A percentile compares a stretch with the other conserved stretches of the same genome.
These are phyloP conservation scores for Nebria ingens DNA, from an alignment of 1,140 invertebrate species.

Conservation along the genomic window DNA sequence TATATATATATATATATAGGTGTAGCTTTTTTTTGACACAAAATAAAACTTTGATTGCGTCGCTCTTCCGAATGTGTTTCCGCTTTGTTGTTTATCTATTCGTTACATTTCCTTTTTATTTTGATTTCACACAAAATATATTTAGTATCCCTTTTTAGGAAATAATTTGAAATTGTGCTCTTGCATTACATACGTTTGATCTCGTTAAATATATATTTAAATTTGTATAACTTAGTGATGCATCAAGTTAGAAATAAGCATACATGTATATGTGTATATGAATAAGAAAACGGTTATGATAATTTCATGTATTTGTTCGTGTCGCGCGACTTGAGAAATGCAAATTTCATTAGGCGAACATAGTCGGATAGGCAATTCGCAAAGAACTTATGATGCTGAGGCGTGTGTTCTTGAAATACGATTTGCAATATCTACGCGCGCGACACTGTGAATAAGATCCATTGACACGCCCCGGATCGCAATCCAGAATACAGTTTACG, in stretches of 20 bases:
- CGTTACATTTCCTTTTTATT: no score
- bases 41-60: neutral
- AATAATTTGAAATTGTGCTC: no score
- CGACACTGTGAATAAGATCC: neutral
- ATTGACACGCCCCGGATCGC: neutral
- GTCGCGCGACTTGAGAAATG: neutral
- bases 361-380: neutral
- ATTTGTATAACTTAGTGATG: no score
- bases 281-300: constrained; percentile 1
- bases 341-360: neutral
- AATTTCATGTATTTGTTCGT: constrained; percentile 5
- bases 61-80: neutral
- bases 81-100: neutral
- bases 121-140: no score
- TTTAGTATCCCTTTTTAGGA: no score
- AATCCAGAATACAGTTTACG: neutral
- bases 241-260: no score
- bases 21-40: neutral
- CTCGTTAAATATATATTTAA: no score
- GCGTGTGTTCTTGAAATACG: neutral
- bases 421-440: constrained; percentile 7
- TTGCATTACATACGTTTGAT: no score
- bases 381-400: neutral
- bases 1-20: neutral
- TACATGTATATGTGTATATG: no score